Conservation (phyloP, 2,888 invertebrate species). For the Campaea margaritaria region DNA sequence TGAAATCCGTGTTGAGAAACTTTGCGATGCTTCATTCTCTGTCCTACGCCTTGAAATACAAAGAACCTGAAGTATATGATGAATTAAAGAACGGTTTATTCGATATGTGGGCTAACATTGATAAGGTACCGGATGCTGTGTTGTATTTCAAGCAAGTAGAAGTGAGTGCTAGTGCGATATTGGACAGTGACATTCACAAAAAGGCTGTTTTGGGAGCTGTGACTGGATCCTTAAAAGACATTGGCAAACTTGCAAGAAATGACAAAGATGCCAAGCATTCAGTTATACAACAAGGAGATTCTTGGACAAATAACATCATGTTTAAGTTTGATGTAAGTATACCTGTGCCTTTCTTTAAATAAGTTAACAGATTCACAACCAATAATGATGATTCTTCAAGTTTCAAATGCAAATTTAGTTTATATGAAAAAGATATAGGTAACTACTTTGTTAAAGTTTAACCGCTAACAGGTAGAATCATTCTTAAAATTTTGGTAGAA, state of each 20-base stretch:
- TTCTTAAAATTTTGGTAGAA: too few species aligned
- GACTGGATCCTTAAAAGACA: not conserved
- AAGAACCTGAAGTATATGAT: conserved; percentile 44
- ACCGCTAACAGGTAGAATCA: too few species aligned
- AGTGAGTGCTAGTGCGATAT: conserved; percentile 12
- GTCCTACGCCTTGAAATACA: conserved; percentile 51
- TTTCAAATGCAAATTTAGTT: too few species aligned
- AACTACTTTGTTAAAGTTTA: too few species aligned
- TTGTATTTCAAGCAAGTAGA: conserved; percentile 28
- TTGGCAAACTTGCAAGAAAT: conserved; percentile 33
- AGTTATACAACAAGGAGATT: conserved; percentile 55
- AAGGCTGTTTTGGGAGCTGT: conserved; percentile 30
- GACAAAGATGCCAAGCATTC: conserved; percentile 43
- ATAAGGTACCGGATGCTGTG: not conserved
- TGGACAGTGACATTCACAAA: conserved; percentile 37
- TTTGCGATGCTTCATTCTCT: conserved; percentile 53
- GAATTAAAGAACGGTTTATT: conserved; percentile 34
- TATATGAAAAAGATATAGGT: too few species aligned
- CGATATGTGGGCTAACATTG: conserved; percentile 34
- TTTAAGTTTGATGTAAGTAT: conserved; percentile 48
- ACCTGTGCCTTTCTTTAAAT: too few species aligned
- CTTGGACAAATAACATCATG: conserved; percentile 60
- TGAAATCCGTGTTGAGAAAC: conserved; percentile 49
- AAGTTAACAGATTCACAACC: too few species aligned
- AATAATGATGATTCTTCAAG: too few species aligned